Percentiles rank a stretch among this genome's conserved stretches.
These are phyloP conservation scores for Acleris cristana DNA, from an alignment of 2,888 invertebrate genomes.

Conservation along the genomic window DNA sequence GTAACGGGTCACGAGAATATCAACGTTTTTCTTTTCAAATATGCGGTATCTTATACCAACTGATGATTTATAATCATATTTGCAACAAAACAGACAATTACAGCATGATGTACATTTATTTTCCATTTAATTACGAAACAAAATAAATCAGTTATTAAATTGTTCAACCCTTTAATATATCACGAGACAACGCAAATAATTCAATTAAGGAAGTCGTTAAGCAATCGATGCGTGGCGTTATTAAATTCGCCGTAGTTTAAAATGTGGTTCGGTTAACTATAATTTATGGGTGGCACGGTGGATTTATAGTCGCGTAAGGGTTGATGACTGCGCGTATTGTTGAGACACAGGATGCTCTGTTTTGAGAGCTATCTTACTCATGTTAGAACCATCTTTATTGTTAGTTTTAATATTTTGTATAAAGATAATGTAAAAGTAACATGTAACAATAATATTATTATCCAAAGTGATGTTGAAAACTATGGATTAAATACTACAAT, in stretches of 20 bases:
- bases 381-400: too few relatives aligned
- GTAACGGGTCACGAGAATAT: too few relatives aligned
- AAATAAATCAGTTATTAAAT: slow-evolving; percentile 54
- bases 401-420: too few relatives aligned
- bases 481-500: too few relatives aligned
- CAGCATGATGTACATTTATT: slow-evolving; percentile 17
- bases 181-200: slow-evolving; percentile 59
- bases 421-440: too few relatives aligned
- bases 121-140: slow-evolving; percentile 38
- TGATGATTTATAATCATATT: too few relatives aligned
- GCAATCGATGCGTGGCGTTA: slow-evolving; percentile 78
- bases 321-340: slow-evolving; percentile 34
- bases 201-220: slow-evolving; percentile 76
- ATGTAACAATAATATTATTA: too few relatives aligned
- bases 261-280: slow-evolving; percentile 75
- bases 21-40: too few relatives aligned
- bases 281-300: slow-evolving; percentile 38
- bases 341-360: slow-evolving; percentile 27
- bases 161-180: slow-evolving; percentile 64
- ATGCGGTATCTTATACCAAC: too few relatives aligned
- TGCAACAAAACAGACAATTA: not conserved
- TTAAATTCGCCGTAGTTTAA: slow-evolving; percentile 78
- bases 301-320: slow-evolving; percentile 37
- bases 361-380: not conserved
- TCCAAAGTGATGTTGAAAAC: too few relatives aligned